phyloP scores from a whole-genome alignment of 2,888 invertebrate species.

The Cheiracanthium punctorium region DNA sequence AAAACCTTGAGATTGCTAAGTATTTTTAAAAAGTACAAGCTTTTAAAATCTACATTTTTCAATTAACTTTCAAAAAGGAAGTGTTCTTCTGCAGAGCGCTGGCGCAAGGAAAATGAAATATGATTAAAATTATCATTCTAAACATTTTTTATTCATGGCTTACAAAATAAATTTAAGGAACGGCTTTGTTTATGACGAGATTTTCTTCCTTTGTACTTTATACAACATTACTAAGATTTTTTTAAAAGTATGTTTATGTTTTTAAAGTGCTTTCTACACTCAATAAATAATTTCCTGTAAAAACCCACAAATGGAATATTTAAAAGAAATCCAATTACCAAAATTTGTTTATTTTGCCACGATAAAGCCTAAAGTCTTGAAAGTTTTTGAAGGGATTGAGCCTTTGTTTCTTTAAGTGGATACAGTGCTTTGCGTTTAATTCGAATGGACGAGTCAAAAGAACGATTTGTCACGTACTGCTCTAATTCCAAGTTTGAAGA shows the following conservation, averaged over 20 bases:
- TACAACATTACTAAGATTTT: too few species aligned
- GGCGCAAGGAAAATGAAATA: too few species aligned
- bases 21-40: too few species aligned
- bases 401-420: conserved; percentile 36
- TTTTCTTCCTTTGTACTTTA: too few species aligned
- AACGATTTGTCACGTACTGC: conserved; percentile 44
- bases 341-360: conserved; percentile 33
- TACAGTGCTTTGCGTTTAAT: conserved; percentile 21
- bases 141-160: too few species aligned
- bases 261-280: neutral
- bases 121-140: too few species aligned
- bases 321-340: conserved; percentile 26
- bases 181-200: too few species aligned
- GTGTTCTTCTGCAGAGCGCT: too few species aligned
- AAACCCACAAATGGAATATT: neutral
- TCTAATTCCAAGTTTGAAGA: conserved; percentile 1
- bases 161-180: too few species aligned
- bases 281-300: neutral
- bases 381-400: conserved; percentile 4
- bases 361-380: neutral
- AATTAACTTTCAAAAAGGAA: too few species aligned
- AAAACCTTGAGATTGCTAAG: too few species aligned
- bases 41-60: too few species aligned
- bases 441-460: neutral
- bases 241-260: neutral